Percentiles rank a stretch among this genome's conserved stretches.
phyloP scores from a whole-genome alignment of 2,888 invertebrate genomes.

The Nomada fabriciana region DNA sequence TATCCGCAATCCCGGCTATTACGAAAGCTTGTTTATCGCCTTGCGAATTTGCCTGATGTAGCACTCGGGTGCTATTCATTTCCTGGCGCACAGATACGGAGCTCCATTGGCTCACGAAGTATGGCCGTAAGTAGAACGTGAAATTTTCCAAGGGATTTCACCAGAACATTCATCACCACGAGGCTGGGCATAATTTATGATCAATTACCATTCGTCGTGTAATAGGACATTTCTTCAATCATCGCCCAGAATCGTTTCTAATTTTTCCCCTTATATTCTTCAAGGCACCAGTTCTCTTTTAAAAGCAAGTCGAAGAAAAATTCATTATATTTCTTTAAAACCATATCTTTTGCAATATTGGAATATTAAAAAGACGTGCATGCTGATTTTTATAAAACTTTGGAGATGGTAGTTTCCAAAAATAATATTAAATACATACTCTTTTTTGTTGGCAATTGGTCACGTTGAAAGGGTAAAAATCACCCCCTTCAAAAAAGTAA shows the following conservation, averaged over 20 bases:
- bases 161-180: not conserved
- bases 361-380: no score
- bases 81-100: conserved; percentile 2
- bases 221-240: not conserved
- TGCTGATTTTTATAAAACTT: no score
- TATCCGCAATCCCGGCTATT: conserved; percentile 50
- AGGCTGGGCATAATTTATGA: not conserved
- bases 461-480: no score
- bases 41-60: conserved; percentile 39
- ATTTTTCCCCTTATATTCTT: not conserved
- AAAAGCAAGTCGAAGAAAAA: no score
- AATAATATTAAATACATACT: no score
- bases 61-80: conserved; percentile 43
- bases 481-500: no score
- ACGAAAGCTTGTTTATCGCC: conserved; percentile 54
- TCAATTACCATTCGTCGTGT: not conserved
- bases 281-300: not conserved
- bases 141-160: conserved; percentile 5
- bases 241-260: not conserved
- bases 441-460: no score
- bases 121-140: not conserved
- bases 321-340: no score
- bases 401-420: no score
- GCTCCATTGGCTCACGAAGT: not conserved
- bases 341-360: no score